Evolutionary conservation across 2,113 vertebrate genomes (phyloP).

Genomic region (Bambusicola thoracicus): DNA sequence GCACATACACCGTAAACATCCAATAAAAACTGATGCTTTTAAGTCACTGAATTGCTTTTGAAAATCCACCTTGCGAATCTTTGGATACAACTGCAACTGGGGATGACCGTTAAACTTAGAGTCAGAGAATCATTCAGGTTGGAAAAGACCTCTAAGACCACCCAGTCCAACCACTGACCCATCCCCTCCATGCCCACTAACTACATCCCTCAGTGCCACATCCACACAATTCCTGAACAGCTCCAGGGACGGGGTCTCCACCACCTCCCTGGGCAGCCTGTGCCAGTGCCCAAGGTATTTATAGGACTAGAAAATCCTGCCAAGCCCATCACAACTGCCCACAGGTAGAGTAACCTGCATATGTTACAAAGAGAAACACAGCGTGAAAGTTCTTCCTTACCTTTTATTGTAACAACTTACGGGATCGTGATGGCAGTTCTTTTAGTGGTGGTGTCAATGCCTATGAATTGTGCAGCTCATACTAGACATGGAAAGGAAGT

Average conservation of each 20-base stretch:
- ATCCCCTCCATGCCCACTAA: too few species aligned
- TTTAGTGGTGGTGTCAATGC: neutral
- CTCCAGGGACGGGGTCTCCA: too few species aligned
- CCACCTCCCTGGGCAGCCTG: too few species aligned
- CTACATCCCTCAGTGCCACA: too few species aligned
- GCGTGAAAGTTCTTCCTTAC: neutral
- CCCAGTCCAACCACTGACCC: too few species aligned
- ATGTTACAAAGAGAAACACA: neutral
- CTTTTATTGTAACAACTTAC: neutral
- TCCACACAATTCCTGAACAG: too few species aligned
- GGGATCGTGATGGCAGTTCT: neutral
- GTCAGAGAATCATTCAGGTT: too few species aligned
- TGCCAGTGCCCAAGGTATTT: too few species aligned
- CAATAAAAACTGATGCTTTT: neutral
- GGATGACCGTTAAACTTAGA: neutral
- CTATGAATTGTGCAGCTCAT: neutral
- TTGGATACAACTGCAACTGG: neutral
- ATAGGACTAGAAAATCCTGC: neutral
- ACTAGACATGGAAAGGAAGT: neutral
- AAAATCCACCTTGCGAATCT: neutral
- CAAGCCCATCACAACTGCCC: neutral
- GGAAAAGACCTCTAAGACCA: too few species aligned
- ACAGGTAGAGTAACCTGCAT: accelerated
- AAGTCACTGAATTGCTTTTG: neutral
- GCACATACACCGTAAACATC: neutral